Base-by-base conservation (phyloP, 2,888 invertebrate species). In the Petrolisthes manimaculis region DNA sequence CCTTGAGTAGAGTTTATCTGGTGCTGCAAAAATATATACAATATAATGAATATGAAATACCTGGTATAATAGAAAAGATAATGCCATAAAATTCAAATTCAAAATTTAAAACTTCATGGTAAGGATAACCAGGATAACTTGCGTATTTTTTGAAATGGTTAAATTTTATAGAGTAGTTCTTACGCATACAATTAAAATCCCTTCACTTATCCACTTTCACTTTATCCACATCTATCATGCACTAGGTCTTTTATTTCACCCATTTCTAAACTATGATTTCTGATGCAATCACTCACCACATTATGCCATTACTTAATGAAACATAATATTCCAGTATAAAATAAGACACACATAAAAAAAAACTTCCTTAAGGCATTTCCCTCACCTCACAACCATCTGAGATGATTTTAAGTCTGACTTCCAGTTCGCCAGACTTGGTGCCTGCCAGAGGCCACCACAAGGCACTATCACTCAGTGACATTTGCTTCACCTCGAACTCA, bases 361-460 rank as follows among this genome's bases (percentile, higher is more conserved):
- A 18, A 61, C 61, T 18, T 61, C 56, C 21, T 21, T 21, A 21
- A 55, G 18, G 55, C 3, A 61, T 14, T 61, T 61, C 61, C 61
- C 83, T 84, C 81, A 91, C 91, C 89, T 91, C 91, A 83, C 89
- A 86, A 92, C 88, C 92, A 86, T 93, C 93, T 4, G 93, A 93
- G 78, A 93, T 92, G 84, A 93, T 92, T 90, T 93, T 93, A 80
- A 94, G 92, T 90, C 92, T 93, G n/a, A 94, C 91, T 91, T 94
- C 94, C 53, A 94, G 92, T 88, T 93, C 93, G 91, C 94, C 94
- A 84, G 93, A 93, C 91, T 93, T 93, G 83, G 93, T 93, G 90
- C 93, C 93, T 24, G 93, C 93, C 85, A 94, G 92, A 0, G 92
- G 91, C 91, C 93, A 93, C 94, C 94, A 94, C 89, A 93, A 92